These are phyloP conservation scores for Choristoneura rosaceana DNA, from an alignment of 2,888 invertebrate species.

Conservation along the genomic window DNA sequence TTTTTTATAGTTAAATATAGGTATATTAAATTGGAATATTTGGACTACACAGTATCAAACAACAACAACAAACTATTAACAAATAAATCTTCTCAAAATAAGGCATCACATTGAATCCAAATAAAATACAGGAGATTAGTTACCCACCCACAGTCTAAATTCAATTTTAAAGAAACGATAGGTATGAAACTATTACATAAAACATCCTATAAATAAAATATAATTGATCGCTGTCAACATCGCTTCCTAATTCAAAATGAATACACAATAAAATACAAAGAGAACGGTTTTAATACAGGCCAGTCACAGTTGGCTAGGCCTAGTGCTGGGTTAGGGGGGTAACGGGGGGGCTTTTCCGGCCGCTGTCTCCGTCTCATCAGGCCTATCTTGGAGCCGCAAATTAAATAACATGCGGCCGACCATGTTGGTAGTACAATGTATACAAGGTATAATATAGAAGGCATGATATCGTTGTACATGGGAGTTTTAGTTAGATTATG, in stretches of 20 bases:
- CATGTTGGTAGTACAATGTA: conserved; percentile 15
- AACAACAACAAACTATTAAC: neutral
- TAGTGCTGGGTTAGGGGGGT: conserved; percentile 57
- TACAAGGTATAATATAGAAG: neutral
- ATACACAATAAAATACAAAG: conserved; percentile 47
- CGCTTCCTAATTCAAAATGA: conserved; percentile 33
- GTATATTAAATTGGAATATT: neutral
- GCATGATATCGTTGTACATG: neutral
- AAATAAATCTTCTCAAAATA: neutral
- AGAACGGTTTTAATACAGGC: conserved; percentile 55
- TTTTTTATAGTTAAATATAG: neutral
- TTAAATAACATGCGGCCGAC: conserved; percentile 65
- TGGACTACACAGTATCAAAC: neutral
- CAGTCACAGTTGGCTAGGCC: conserved; percentile 72
- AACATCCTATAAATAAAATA: neutral
- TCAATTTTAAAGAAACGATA: neutral
- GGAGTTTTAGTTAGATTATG: conserved; percentile 8
- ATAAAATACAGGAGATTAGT: neutral
- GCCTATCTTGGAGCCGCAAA: conserved; percentile 80
- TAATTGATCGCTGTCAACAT: neutral
- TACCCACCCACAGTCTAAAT: no score
- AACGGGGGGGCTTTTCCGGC: conserved; percentile 63
- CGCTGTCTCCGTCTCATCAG: conserved; percentile 82
- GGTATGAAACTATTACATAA: no score
- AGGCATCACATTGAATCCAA: neutral